These are phyloP conservation scores for Oophaga sylvatica DNA, from an alignment of 2,797 vertebrate genomes.

Conservation along the genomic window DNA sequence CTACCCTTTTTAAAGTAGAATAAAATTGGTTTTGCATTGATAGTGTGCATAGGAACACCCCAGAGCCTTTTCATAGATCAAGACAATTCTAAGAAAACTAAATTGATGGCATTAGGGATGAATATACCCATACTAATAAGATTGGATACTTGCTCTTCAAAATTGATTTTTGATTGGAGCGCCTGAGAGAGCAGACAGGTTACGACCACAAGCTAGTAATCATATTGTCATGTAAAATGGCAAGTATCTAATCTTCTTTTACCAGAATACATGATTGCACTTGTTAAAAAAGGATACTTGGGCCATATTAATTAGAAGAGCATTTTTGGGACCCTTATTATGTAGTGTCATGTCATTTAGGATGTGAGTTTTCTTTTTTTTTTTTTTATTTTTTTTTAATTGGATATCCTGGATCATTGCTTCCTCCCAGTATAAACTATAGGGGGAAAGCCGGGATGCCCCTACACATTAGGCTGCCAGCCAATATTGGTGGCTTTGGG, in stretches of 20 bases:
- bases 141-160: not conserved
- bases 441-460: too few relatives aligned
- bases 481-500: too few relatives aligned
- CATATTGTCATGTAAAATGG: not conserved
- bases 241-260: not conserved
- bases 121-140: slow-evolving; percentile 17
- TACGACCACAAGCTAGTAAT: not conserved
- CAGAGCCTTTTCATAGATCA: slow-evolving; percentile 4
- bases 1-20: not conserved
- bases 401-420: too few relatives aligned
- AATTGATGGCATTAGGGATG: not conserved
- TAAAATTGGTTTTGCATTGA: not conserved
- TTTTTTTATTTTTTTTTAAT: not conserved
- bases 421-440: too few relatives aligned
- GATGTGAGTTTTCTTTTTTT: not conserved
- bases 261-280: not conserved
- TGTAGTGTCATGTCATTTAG: not conserved
- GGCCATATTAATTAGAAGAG: not conserved
- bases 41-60: not conserved
- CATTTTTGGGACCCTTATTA: not conserved
- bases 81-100: not conserved
- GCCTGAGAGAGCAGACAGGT: not conserved
- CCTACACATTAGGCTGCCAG: too few relatives aligned
- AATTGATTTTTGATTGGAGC: slow-evolving; percentile 14
- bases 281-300: not conserved